Evolutionary conservation across 2,797 vertebrate genomes (phyloP).

Genomic region (Sebastes nivosus): DNA sequence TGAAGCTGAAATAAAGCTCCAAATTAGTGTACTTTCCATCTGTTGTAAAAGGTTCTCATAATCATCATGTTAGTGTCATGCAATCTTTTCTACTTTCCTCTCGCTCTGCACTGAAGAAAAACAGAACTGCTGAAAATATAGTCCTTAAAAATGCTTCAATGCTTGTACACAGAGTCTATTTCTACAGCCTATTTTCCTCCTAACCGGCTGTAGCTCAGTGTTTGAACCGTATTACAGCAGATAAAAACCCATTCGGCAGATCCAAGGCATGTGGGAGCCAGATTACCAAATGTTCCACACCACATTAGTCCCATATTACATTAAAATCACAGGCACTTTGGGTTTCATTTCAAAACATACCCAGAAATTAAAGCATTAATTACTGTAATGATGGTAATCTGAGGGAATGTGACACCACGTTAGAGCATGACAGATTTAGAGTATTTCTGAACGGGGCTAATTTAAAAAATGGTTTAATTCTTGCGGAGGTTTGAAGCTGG

Average conservation of each 20-base stretch:
- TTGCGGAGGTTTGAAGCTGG: conserved; percentile 70
- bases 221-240: conserved; percentile 62
- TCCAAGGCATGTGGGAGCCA: conserved; percentile 71
- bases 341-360: conserved; percentile 77
- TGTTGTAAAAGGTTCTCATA: conserved; percentile 6
- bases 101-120: background rate
- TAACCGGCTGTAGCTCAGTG: conserved; percentile 46
- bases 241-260: conserved; percentile 69
- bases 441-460: conserved; percentile 73
- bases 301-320: conserved; percentile 77
- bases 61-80: background rate
- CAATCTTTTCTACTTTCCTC: background rate
- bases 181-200: conserved; percentile 32
- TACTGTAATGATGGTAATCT: conserved; percentile 82
- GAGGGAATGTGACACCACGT: conserved; percentile 75
- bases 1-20: conserved; percentile 5
- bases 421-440: conserved; percentile 80
- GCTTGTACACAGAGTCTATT: conserved; percentile 37
- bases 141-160: conserved; percentile 8
- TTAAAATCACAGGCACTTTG: conserved; percentile 73
- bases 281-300: conserved; percentile 74
- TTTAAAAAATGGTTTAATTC: conserved; percentile 76
- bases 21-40: conserved; percentile 18
- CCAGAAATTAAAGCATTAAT: conserved; percentile 81
- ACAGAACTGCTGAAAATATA: background rate